Evolutionary conservation across 2,797 vertebrate species (phyloP).

Genomic region (Enteromius paludinosus): DNA sequence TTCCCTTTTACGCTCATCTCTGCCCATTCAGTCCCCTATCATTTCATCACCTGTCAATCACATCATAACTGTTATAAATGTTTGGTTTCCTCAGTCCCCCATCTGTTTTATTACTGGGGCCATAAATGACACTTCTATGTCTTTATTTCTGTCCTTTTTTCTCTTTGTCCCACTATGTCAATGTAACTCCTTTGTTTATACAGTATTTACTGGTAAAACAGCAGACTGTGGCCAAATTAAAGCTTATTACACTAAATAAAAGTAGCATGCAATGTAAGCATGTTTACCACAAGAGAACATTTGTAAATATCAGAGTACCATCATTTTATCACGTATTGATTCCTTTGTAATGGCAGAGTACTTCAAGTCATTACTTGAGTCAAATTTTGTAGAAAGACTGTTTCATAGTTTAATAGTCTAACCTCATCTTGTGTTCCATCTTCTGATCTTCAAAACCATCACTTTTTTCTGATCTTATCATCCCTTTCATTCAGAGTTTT

Average conservation of each 20-base stretch:
- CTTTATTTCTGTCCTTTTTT: slow-evolving; percentile 2
- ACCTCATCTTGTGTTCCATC: slow-evolving; percentile 18
- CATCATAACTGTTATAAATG: slow-evolving; percentile 27
- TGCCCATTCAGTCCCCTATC: slow-evolving; percentile 24
- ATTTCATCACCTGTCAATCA: slow-evolving; percentile 41
- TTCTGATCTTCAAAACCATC: slow-evolving; percentile 4
- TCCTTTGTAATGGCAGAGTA: neutral
- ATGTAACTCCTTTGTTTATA: neutral
- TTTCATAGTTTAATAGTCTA: neutral
- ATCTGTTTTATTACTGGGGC: slow-evolving; percentile 21
- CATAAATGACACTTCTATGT: neutral
- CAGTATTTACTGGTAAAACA: neutral
- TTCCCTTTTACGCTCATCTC: neutral
- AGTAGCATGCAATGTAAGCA: neutral
- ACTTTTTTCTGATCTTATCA: slow-evolving; percentile 8
- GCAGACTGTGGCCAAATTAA: neutral
- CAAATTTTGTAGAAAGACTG: neutral
- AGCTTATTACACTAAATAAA: neutral
- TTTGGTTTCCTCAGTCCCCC: slow-evolving; percentile 20
- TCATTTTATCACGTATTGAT: too few relatives aligned
- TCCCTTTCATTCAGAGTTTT: slow-evolving; percentile 23
- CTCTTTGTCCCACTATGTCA: neutral
- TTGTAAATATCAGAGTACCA: neutral
- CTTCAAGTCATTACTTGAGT: neutral
- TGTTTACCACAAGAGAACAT: neutral